phyloP scores from a whole-genome alignment of 2,888 invertebrate genomes.

The Phymatocera aterrima region DNA sequence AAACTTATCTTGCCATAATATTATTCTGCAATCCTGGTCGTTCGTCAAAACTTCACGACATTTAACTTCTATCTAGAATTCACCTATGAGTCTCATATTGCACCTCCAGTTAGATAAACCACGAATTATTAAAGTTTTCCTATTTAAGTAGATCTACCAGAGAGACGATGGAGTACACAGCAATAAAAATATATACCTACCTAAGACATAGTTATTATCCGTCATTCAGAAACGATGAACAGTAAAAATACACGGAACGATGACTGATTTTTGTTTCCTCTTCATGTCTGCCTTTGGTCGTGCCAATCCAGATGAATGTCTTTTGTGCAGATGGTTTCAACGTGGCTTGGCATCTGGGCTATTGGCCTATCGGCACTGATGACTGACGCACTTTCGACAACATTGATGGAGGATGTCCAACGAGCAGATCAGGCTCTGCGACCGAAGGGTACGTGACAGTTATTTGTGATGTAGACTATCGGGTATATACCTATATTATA shows the following conservation, averaged over 20 bases:
- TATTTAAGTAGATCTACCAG: too few relatives aligned
- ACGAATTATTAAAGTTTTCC: too few relatives aligned
- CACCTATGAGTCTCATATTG: background rate
- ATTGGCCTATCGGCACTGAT: slow-evolving; percentile 59
- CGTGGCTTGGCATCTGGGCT: slow-evolving; percentile 59
- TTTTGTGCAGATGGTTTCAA: slow-evolving; percentile 60
- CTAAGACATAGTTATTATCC: background rate
- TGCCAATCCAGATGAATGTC: background rate
- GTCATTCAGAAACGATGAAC: background rate
- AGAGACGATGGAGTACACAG: too few relatives aligned
- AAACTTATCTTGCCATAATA: background rate
- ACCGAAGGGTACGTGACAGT: slow-evolving; percentile 65
- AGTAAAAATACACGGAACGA: background rate
- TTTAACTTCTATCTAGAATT: background rate
- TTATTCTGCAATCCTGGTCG: background rate
- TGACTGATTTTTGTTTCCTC: background rate
- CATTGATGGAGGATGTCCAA: slow-evolving; percentile 64
- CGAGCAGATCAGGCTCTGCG: slow-evolving; percentile 65
- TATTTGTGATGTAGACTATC: background rate
- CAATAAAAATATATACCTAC: background rate
- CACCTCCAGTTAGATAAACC: too few relatives aligned
- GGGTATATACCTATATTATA: too few relatives aligned
- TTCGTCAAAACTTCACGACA: background rate
- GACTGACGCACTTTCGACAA: slow-evolving; percentile 64
- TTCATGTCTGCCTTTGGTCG: background rate